Conservation (phyloP, 1,140 invertebrate genomes). For the Wasmannia auropunctata region DNA sequence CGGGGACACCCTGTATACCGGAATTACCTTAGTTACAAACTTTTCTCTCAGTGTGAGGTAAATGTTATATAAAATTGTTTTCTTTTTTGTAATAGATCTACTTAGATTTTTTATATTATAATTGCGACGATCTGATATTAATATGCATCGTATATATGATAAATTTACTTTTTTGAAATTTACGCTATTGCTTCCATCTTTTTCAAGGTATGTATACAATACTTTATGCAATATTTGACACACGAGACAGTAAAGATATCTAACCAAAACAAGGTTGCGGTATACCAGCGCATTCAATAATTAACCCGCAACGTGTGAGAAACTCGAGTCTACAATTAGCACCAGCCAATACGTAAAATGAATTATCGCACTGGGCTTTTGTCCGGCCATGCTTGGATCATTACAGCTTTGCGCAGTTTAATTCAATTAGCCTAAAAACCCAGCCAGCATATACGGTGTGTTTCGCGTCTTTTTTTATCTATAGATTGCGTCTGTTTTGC, state of each 20-base stretch:
- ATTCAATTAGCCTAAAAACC: constrained; percentile 65
- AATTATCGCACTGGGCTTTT: constrained; percentile 75
- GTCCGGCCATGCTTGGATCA: constrained; percentile 50
- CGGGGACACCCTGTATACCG: no score
- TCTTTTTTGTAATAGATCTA: not conserved
- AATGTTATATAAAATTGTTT: not conserved
- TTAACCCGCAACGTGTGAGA: constrained; percentile 71
- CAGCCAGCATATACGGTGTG: not conserved
- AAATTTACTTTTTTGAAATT: not conserved
- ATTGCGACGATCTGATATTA: not conserved
- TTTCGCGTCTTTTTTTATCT: constrained; percentile 26
- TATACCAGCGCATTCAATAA: constrained; percentile 59
- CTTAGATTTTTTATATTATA: not conserved
- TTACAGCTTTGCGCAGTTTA: constrained; percentile 61
- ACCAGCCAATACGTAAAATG: constrained; percentile 76
- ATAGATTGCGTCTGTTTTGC: not conserved
- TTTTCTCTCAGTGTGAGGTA: no score
- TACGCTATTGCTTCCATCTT: not conserved
- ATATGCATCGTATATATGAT: not conserved
- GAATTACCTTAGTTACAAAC: no score
- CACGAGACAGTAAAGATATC: constrained; percentile 1
- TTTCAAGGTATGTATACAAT: not conserved
- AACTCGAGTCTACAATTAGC: constrained; percentile 75
- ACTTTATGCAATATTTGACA: not conserved
- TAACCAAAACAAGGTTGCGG: constrained; percentile 19